Evolutionary conservation across 2,113 vertebrate genomes (phyloP).

Genomic region (Merops nubicus): DNA sequence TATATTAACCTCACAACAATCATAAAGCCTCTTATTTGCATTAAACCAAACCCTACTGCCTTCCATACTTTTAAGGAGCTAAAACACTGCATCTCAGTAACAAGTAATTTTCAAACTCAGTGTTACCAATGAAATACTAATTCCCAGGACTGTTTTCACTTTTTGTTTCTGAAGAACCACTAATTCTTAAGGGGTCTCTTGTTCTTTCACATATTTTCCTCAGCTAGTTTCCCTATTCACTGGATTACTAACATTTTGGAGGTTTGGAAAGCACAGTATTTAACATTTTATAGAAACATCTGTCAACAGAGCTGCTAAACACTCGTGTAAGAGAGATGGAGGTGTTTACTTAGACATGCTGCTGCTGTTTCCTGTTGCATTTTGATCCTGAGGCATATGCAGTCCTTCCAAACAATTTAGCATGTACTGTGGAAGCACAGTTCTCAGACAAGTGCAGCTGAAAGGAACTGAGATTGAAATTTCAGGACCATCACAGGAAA

Average conservation of each 20-base stretch:
- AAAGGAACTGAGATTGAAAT: slow-evolving; percentile 42
- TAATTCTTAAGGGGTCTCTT: not conserved
- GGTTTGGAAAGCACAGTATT: slow-evolving; percentile 43
- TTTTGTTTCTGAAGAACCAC: not conserved
- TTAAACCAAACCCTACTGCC: not conserved
- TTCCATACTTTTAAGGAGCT: not conserved
- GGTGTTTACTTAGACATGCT: slow-evolving; percentile 63
- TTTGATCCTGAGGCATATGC: slow-evolving; percentile 61
- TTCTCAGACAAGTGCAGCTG: slow-evolving; percentile 1
- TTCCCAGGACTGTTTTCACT: not conserved
- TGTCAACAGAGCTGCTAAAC: slow-evolving; percentile 52
- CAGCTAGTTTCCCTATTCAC: not conserved
- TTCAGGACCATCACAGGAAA: not conserved
- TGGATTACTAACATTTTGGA: slow-evolving; percentile 36
- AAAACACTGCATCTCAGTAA: not conserved
- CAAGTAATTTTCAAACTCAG: not conserved
- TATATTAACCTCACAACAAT: too few relatives aligned
- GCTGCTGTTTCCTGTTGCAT: slow-evolving; percentile 54
- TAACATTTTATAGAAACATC: slow-evolving; percentile 72
- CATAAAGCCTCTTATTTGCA: not conserved
- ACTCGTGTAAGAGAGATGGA: slow-evolving; percentile 39
- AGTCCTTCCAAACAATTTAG: slow-evolving; percentile 68
- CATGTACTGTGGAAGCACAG: not conserved
- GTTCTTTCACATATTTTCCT: not conserved
- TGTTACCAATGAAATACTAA: not conserved